A percentile compares a stretch with the other conserved stretches of the same genome.
phyloP scores from a whole-genome alignment of 2,113 vertebrate genomes.

The Proteles cristata region DNA sequence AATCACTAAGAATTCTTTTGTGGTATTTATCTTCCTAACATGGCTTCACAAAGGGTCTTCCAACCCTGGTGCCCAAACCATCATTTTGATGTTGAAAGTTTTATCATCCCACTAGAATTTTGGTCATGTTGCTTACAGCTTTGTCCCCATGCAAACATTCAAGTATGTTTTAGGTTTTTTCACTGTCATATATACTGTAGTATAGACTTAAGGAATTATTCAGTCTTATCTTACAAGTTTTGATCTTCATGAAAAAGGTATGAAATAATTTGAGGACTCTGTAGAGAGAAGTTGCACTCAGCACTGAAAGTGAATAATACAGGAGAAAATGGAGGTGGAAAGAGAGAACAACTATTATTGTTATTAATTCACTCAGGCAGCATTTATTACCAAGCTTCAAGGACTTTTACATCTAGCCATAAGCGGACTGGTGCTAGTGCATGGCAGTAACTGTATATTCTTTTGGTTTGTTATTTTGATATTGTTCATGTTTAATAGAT shows the following conservation, averaged over 20 bases:
- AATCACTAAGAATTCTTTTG: not conserved
- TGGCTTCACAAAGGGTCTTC: not conserved
- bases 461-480: not conserved
- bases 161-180: not conserved
- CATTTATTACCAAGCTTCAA: not conserved
- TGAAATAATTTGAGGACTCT: conserved; percentile 26
- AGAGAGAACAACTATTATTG: not conserved
- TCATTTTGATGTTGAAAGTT: conserved; percentile 44
- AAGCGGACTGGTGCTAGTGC: not conserved
- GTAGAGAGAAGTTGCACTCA: not conserved
- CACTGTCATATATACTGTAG: not conserved
- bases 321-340: not conserved
- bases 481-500: conserved; percentile 25
- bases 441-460: not conserved
- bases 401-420: not conserved
- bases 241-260: conserved; percentile 6
- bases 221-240: not conserved
- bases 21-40: not conserved
- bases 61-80: not conserved
- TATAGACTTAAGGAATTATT: not conserved
- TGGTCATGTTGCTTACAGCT: not conserved
- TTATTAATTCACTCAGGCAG: conserved; percentile 10
- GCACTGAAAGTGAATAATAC: not conserved
- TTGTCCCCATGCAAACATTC: not conserved
- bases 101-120: conserved; percentile 24